Conservation (phyloP, 2,797 vertebrate genomes). For the Falco columbarius region DNA sequence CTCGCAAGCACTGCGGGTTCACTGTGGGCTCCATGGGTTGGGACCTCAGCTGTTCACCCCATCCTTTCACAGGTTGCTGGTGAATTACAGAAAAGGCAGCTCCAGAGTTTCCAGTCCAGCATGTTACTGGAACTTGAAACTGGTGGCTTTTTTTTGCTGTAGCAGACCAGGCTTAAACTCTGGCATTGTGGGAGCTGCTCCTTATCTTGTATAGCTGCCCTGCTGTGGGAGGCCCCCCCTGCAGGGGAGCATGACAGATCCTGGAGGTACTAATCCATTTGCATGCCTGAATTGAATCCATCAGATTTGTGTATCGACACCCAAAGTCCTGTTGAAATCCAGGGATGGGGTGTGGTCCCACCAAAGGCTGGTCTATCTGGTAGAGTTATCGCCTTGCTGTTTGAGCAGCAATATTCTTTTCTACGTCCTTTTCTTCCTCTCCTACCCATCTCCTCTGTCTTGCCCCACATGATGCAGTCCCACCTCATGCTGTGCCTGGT, state of each 20-base stretch:
- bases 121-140: neutral
- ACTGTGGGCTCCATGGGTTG: neutral
- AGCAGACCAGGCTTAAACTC: neutral
- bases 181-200: neutral
- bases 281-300: neutral
- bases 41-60: neutral
- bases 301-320: neutral
- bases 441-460: neutral
- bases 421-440: neutral
- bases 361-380: neutral
- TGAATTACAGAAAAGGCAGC: neutral
- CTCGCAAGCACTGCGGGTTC: rapidly evolving
- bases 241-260: neutral
- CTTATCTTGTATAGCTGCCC: neutral
- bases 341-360: neutral
- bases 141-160: neutral
- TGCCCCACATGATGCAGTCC: neutral
- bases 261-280: neutral
- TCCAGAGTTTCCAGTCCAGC: neutral
- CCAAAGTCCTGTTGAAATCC: neutral
- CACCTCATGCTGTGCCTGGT: rapidly evolving
- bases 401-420: neutral
- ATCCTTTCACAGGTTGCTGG: neutral
- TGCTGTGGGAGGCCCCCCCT: neutral
- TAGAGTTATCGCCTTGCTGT: neutral